Evolutionary conservation across 2,797 vertebrate species (phyloP), one percentile per base, ranked within the genome.

Genomic region (Gallinago solitaria): DNA sequence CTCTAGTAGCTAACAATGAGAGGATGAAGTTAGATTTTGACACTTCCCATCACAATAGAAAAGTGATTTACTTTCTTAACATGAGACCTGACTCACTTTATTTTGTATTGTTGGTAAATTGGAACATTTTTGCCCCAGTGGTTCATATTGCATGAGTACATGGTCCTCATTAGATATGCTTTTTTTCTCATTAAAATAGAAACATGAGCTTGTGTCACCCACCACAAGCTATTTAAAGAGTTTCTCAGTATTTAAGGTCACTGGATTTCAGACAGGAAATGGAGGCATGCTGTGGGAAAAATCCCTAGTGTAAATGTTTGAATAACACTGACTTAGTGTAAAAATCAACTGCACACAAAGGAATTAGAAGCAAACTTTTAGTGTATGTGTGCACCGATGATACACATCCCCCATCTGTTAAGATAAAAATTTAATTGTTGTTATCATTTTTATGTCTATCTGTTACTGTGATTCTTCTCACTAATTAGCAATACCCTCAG

Each of bases 281-380:
- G 41, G 67, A 95, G 27, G 48, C 64, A 90, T 48, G 33, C 67
- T 94, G 89, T 97, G 95, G 96, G 95, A 97, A 97, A 97, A 90
- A 77, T 75, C 45, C 87, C 75, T 83, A 65, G 27, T 83, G 61
- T 89, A 87, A 87, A 83, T 89, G 68, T 88, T 96, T 94, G 83
- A 90, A 73, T 56, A 86, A 80, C 84, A 94, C 30, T 21, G n/a
- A 67, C 59, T 67, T 32, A 35, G 32, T 33, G 35, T 56, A 82
- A 60, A 93, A 92, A 84, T 68, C 51, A 61, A 63, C 32, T 5
- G 7, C 45, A 69, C 41, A 59, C 24, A 76, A 27, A 67, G 48
- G 48, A 85, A 54, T 79, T 51, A 69, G 45, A 76, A 68, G 51
- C 63, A 67, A 76, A 50, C 37, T 73, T 53, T 51, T 18, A 18